Percentiles rank a stretch among this genome's conserved stretches.
Evolutionary conservation across 2,797 vertebrate species (phyloP).

Genomic region (Lateolabrax maculatus): DNA sequence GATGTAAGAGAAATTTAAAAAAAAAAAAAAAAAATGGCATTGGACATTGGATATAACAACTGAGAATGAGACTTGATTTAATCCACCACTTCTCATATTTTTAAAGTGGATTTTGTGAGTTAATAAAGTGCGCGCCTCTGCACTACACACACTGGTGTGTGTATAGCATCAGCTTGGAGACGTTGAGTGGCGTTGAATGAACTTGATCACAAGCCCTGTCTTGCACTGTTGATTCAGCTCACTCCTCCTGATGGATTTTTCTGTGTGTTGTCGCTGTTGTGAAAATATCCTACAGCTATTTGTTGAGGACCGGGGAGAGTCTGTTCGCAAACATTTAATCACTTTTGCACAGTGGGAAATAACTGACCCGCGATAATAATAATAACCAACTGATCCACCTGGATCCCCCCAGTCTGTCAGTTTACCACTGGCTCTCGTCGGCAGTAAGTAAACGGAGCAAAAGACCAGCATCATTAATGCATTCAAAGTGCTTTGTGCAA

Average conservation of each 20-base stretch:
- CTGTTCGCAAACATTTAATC: background rate
- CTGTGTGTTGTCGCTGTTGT: background rate
- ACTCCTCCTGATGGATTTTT: background rate
- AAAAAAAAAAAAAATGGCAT: background rate
- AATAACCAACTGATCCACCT: background rate
- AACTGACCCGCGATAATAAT: background rate
- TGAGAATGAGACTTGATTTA: too few species aligned
- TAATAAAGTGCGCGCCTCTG: too few species aligned
- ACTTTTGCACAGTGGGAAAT: background rate
- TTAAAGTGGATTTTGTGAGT: background rate
- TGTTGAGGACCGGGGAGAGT: background rate
- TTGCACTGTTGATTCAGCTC: background rate
- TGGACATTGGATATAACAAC: too few species aligned
- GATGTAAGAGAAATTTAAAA: background rate
- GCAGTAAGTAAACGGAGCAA: background rate
- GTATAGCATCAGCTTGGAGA: background rate
- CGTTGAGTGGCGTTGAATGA: background rate
- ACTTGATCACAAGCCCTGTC: slow-evolving; percentile 26
- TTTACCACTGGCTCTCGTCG: background rate
- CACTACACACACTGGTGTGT: too few species aligned
- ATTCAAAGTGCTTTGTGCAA: background rate
- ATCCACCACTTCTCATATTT: background rate
- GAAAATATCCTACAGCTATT: background rate
- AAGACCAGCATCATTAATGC: background rate
- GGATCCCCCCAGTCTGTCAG: background rate